Percentiles rank a stretch among this genome's conserved stretches.
Conservation (phyloP, 2,797 vertebrate species). For the Parambassis ranga region DNA sequence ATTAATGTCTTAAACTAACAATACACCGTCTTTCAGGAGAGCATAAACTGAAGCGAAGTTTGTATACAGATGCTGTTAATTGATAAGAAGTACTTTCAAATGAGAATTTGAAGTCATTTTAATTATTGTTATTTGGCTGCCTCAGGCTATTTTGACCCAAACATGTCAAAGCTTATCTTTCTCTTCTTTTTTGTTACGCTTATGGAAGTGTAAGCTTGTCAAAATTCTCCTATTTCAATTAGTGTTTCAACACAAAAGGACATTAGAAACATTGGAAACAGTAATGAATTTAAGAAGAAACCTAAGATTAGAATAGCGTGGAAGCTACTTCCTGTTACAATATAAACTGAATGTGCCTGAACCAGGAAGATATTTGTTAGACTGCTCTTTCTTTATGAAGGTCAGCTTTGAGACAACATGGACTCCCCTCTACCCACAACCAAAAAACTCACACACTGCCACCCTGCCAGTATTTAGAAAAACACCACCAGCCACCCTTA, state of each 20-base stretch:
- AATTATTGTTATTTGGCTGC: conserved; percentile 11
- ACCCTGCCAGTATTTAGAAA: too few species aligned
- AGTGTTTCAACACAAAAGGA: background rate
- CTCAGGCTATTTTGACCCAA: conserved; percentile 33
- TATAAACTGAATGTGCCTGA: too few species aligned
- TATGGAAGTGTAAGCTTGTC: conserved; percentile 2
- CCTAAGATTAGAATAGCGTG: too few species aligned
- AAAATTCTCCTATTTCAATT: background rate
- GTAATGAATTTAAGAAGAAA: too few species aligned
- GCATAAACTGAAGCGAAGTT: background rate
- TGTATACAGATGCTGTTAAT: conserved; percentile 4
- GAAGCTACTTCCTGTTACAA: too few species aligned
- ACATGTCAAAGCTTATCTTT: conserved; percentile 22
- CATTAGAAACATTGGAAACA: background rate
- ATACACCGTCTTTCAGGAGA: background rate
- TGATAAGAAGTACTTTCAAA: conserved; percentile 10
- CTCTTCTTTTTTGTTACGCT: background rate
- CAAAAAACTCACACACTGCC: too few species aligned
- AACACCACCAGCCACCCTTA: too few species aligned
- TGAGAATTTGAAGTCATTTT: conserved; percentile 7
- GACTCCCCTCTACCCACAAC: too few species aligned
- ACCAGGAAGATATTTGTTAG: too few species aligned
- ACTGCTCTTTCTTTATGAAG: too few species aligned
- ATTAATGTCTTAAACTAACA: background rate
- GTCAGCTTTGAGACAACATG: too few species aligned